A percentile compares a stretch with the other conserved stretches of the same genome.
Evolutionary conservation across 2,888 invertebrate genomes (phyloP).

Genomic region (Panorpa germanica): DNA sequence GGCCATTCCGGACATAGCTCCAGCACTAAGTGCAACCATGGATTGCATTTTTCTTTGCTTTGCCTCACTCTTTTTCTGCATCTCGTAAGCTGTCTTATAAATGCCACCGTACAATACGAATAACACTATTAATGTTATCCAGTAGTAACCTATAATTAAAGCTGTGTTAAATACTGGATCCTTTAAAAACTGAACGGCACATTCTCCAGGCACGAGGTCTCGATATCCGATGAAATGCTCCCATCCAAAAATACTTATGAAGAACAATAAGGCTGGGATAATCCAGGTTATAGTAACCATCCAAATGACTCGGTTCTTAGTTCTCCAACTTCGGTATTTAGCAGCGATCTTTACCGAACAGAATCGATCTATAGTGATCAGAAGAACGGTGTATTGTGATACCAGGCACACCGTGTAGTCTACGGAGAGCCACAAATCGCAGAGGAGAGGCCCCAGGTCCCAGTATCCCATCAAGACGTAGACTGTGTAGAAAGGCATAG

Average conservation of each 20-base stretch:
- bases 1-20: slow-evolving; percentile 81
- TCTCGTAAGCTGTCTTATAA: slow-evolving; percentile 90
- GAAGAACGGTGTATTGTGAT: slow-evolving; percentile 95
- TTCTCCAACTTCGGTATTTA: slow-evolving; percentile 91
- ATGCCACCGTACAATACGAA: slow-evolving; percentile 93
- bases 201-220: slow-evolving; percentile 71
- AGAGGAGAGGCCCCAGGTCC: slow-evolving; percentile 89
- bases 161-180: slow-evolving; percentile 96
- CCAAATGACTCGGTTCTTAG: slow-evolving; percentile 80
- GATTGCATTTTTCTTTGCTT: slow-evolving; percentile 92
- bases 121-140: slow-evolving; percentile 90
- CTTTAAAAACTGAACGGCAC: slow-evolving; percentile 92
- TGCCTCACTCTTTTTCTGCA: slow-evolving; percentile 93
- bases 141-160: slow-evolving; percentile 91
- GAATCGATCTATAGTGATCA: slow-evolving; percentile 96
- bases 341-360: slow-evolving; percentile 98
- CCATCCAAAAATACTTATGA: slow-evolving; percentile 98
- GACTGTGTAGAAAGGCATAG: slow-evolving; percentile 97
- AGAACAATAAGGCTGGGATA: slow-evolving; percentile 87
- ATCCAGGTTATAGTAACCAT: slow-evolving; percentile 97
- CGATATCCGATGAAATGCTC: slow-evolving; percentile 91
- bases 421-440: slow-evolving; percentile 95
- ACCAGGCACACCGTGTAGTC: slow-evolving; percentile 98
- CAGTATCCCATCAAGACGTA: slow-evolving; percentile 93
- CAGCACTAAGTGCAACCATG: slow-evolving; percentile 79